Conservation (phyloP, 92 coral and sea anemone genomes). For the Epizoanthus rinbou region DNA sequence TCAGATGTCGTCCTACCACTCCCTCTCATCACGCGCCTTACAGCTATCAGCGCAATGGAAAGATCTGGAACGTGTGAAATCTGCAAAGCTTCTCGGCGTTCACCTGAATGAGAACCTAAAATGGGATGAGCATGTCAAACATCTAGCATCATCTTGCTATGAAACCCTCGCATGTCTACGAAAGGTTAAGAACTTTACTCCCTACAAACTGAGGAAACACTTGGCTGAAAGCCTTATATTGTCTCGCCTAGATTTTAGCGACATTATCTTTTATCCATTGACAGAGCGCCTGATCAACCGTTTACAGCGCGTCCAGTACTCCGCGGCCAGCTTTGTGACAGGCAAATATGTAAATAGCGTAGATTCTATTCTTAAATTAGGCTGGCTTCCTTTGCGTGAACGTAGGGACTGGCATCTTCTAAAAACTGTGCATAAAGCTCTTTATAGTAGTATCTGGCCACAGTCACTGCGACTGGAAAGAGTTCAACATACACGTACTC, state of each 20-base stretch:
- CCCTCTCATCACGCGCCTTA: constrained; percentile 25
- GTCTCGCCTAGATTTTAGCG: constrained; percentile 23
- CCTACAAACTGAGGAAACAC: constrained; percentile 44
- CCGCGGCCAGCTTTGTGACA: constrained; percentile 60
- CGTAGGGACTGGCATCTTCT: constrained; percentile 54
- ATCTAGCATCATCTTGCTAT: constrained; percentile 48
- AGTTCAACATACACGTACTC: neutral
- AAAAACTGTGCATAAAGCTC: constrained; percentile 45
- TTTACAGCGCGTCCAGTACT: too few species aligned
- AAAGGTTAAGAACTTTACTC: constrained; percentile 57
- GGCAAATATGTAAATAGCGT: constrained; percentile 45
- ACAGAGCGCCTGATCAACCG: constrained; percentile 47
- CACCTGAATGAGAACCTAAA: constrained; percentile 32
- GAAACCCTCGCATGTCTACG: constrained; percentile 37
- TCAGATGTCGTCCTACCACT: constrained; percentile 54
- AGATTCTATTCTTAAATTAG: constrained; percentile 35
- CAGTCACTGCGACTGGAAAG: constrained; percentile 16
- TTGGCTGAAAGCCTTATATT: constrained; percentile 32
- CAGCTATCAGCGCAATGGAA: constrained; percentile 37
- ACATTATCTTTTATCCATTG: constrained; percentile 42
- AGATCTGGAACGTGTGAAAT: constrained; percentile 30
- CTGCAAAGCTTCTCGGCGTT: constrained; percentile 44
- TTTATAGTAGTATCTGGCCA: constrained; percentile 38
- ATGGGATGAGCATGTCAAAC: constrained; percentile 53
- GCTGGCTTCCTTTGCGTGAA: constrained; percentile 51